Evolutionary conservation across 2,113 vertebrate genomes (phyloP).

Genomic region (Lamprologus tigripictilis): DNA sequence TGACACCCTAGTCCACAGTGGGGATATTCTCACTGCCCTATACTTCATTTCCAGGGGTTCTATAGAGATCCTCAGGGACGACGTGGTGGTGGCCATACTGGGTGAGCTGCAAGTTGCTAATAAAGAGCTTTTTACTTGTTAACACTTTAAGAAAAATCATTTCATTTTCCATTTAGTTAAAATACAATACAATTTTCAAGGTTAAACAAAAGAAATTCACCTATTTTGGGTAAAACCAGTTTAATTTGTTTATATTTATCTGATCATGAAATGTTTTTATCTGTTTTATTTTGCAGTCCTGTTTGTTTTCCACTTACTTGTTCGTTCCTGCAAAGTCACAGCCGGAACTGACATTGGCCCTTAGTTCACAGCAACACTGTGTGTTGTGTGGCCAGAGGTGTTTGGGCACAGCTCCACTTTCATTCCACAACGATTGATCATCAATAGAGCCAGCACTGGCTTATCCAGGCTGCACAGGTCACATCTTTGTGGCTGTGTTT

Average conservation of each 20-base stretch:
- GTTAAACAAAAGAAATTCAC: rapidly evolving
- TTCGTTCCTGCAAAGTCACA: neutral
- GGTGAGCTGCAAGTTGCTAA: slow-evolving; percentile 64
- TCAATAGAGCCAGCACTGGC: slow-evolving; percentile 24
- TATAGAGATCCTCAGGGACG: slow-evolving; percentile 91
- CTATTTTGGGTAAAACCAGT: neutral
- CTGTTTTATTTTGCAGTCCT: neutral
- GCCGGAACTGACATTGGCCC: neutral
- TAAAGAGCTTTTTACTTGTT: neutral
- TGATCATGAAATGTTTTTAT: rapidly evolving
- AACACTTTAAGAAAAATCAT: neutral
- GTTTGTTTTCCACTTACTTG: neutral
- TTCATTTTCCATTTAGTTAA: neutral
- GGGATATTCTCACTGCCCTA: slow-evolving; percentile 90
- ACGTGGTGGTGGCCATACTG: slow-evolving; percentile 94
- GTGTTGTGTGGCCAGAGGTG: slow-evolving; percentile 47
- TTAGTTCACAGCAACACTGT: neutral
- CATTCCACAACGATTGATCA: slow-evolving; percentile 61
- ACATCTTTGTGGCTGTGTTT: neutral
- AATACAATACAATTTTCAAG: neutral
- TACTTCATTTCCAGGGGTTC: slow-evolving; percentile 98
- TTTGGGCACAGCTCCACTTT: slow-evolving; percentile 62
- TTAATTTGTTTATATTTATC: neutral
- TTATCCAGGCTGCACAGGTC: slow-evolving; percentile 10
- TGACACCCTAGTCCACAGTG: slow-evolving; percentile 92